Evolutionary conservation across 2,797 vertebrate genomes (phyloP), one percentile per base, ranked within the genome.

Genomic region (Poeciliopsis presidionis): DNA sequence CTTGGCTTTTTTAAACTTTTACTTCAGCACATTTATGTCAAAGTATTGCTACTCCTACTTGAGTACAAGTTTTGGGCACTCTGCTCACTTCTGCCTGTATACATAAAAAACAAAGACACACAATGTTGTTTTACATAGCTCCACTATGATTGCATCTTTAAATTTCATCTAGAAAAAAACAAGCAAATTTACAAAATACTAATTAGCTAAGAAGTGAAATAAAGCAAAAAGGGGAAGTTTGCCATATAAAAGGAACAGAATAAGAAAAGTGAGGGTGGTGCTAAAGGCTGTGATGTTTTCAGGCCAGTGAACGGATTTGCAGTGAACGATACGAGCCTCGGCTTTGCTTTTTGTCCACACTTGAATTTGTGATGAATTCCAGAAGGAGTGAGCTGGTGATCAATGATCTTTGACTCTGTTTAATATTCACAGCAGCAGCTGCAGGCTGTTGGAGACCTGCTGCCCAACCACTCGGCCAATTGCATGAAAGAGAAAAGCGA

Each of bases 371-470:
- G 87, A 71, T 72, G 79, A 84, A 74, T 30, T 80, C 9, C 82
- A 84, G 76, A 77, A 49, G 74, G 82, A 86, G 79, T 6, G 59
- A 72, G 79, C 74, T 18, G 81, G 76, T 75, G 83, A 89, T 86
- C 45, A 79, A 70, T 89, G 89, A 77, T 18, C 82, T 80, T 69
- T 46, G 82, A 73, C 83, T 81, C 80, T 82, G 83, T 76, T 91
- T 87, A 84, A 78, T 59, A 87, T 91, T 90, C 92, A 86, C 73
- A 74, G 76, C 85, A 84, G 84, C 83, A 77, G 82, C 88, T 82
- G 84, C 84, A 67, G 86, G 77, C 89, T 78, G 87, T 33, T 80
- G 84, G 89, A 83, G 86, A 84, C 88, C 88, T 77, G 86, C 63
- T 82, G 89, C 80, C 80, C 30, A 57, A 69, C 71, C 77, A 63